Evolutionary conservation across 2,113 vertebrate genomes (phyloP), one percentile per base, ranked within the genome.

Genomic region (Pelvicachromis taeniatus): DNA sequence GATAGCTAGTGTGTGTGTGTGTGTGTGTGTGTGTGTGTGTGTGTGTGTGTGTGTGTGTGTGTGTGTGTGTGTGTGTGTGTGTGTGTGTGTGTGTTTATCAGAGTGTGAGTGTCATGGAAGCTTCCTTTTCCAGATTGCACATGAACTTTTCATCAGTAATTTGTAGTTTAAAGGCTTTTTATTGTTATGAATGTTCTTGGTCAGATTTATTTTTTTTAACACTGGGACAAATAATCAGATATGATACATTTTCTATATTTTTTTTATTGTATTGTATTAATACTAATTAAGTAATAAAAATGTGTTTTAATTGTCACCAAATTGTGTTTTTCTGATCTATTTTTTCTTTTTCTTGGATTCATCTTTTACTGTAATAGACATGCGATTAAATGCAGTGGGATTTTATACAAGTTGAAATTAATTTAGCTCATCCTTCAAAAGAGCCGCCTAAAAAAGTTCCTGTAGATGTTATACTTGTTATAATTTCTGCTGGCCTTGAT

Each of bases 41-140:
- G 12, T 1, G 7, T 0, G 55, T 3, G 5, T 6, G 9, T 16
- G 14, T 2, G 1, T 1, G 45, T 19, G 50, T 2, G 17, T n/a
- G 48, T 23, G 17, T 9, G 4, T n/a, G 50, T 9, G 48, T 45
- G 42, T 45, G 40, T 42, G 40, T 42, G 40, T 13, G 40, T 13
- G 40, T 13, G 40, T 42, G 40, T 13, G 38, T 40, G 38, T 10
- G 65, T 48, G 38, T 68, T 7, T 68, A 23, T 23, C 35, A 42
- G 16, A 26, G 40, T 48, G 65, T 26, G 21, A 26, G 65, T 73
- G 40, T 5, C 40, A 9, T 70, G 65, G 17, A 23, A 73, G 14
- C 23, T 21, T 48, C 14, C 23, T 73, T 73, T 73, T 21, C 19
- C 50, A 54, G 45, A 35, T 53, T 0, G 12, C 29, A 77, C 19